A percentile compares a stretch with the other conserved stretches of the same genome.
Conservation (phyloP, 37 sponge, comb jelly and placozoan genomes). For the Beroe ovata region DNA sequence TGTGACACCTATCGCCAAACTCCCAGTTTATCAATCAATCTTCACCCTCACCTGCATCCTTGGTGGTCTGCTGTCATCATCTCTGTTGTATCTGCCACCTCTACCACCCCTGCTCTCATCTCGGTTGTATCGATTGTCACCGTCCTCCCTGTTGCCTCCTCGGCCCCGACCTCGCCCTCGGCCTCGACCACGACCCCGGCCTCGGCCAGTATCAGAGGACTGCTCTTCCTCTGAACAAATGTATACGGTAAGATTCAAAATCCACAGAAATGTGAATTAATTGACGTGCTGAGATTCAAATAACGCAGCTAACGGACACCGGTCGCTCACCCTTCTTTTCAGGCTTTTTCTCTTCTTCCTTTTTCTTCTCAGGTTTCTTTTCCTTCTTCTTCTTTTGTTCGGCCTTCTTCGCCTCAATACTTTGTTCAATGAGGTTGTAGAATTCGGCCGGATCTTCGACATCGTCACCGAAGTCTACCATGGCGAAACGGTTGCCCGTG, state of each 20-base stretch:
- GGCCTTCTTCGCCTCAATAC: conserved; percentile 30
- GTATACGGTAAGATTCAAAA: background rate
- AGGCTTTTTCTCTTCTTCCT: conserved; percentile 63
- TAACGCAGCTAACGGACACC: too few relatives aligned
- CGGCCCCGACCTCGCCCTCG: conserved; percentile 61
- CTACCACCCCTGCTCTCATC: background rate
- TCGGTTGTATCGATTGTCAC: conserved; percentile 41
- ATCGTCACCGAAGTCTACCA: conserved; percentile 63
- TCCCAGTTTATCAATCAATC: too few relatives aligned
- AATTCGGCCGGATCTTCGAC: conserved; percentile 65
- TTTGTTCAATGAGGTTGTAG: conserved; percentile 57
- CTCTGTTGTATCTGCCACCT: background rate
- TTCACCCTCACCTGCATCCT: conserved; percentile 66
- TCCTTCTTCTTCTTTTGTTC: conserved; percentile 67
- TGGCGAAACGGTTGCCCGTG: conserved; percentile 65
- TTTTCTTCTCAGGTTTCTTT: conserved; percentile 56
- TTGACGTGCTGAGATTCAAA: too few relatives aligned
- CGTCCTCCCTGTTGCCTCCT: background rate
- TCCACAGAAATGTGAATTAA: too few relatives aligned
- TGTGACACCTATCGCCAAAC: background rate
- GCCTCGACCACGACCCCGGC: conserved; percentile 46
- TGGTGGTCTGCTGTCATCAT: conserved; percentile 54
- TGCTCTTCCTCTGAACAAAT: conserved; percentile 20
- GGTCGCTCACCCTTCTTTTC: conserved; percentile 67
- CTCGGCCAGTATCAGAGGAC: background rate